Evolutionary conservation across 2,797 vertebrate genomes (phyloP).

Genomic region (Graptemys geographica): DNA sequence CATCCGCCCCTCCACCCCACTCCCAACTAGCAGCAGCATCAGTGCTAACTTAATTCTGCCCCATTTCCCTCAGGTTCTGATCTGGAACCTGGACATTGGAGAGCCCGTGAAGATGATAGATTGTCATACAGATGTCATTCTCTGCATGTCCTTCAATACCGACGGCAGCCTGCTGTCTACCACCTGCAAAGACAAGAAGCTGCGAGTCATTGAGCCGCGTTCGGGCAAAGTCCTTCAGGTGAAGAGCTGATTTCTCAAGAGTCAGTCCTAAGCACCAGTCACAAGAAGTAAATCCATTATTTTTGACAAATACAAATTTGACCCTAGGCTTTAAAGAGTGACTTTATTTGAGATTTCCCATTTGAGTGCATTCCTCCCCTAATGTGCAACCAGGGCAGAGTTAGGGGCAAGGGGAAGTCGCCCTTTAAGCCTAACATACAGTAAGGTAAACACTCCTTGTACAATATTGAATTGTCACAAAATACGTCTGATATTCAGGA

Average conservation of each 20-base stretch:
- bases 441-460: not conserved
- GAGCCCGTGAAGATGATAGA: conserved; percentile 99
- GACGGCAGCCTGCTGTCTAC: conserved; percentile 96
- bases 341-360: not conserved
- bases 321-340: not conserved
- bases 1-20: too few relatives aligned
- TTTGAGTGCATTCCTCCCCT: not conserved
- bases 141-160: conserved; percentile 97
- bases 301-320: not conserved
- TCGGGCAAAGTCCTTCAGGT: conserved; percentile 95
- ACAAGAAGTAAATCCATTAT: not conserved
- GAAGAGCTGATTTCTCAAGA: accelerated
- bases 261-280: not conserved
- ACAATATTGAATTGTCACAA: not conserved
- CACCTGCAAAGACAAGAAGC: conserved; percentile 96
- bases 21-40: not conserved
- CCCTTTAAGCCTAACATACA: not conserved
- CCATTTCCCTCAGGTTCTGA: conserved; percentile 87
- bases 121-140: conserved; percentile 96
- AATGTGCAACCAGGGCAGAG: not conserved
- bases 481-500: not conserved
- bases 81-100: conserved; percentile 97
- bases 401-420: not conserved
- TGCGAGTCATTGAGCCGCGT: conserved; percentile 94
- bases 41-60: not conserved